These are phyloP conservation scores for Zalophus californianus DNA, from an alignment of 2,797 vertebrate species.

Conservation along the genomic window DNA sequence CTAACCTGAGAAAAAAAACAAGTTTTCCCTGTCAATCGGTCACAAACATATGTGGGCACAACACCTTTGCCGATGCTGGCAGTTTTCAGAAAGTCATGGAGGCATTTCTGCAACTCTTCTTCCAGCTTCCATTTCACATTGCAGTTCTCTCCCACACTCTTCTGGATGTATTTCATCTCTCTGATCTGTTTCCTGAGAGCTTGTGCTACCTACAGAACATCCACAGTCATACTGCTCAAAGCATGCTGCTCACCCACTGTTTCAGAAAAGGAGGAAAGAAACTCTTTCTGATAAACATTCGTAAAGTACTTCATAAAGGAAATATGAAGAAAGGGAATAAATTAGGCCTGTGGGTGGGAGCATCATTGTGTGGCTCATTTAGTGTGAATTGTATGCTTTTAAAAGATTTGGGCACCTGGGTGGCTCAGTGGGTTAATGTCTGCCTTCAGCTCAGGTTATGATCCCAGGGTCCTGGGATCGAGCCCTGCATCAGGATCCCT, in stretches of 20 bases:
- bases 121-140: not conserved
- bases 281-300: not conserved
- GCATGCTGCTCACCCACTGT: not conserved
- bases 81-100: not conserved
- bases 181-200: not conserved
- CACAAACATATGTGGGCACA: not conserved
- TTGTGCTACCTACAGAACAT: not conserved
- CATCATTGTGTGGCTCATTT: accelerated
- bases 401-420: not conserved
- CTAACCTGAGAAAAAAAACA: not conserved
- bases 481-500: not conserved
- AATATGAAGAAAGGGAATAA: not conserved
- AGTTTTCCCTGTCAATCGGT: not conserved
- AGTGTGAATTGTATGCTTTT: not conserved
- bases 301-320: not conserved
- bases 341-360: not conserved
- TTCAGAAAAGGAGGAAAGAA: not conserved
- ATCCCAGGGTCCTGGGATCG: not conserved
- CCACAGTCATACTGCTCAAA: not conserved
- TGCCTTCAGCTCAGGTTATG: not conserved
- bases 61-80: not conserved
- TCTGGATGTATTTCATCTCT: not conserved
- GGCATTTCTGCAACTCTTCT: not conserved
- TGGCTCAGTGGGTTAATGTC: not conserved
- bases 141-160: not conserved